phyloP scores from a whole-genome alignment of 30 jellyfish, hydroid and myxozoan genomes.

The Aurelia aurita region DNA sequence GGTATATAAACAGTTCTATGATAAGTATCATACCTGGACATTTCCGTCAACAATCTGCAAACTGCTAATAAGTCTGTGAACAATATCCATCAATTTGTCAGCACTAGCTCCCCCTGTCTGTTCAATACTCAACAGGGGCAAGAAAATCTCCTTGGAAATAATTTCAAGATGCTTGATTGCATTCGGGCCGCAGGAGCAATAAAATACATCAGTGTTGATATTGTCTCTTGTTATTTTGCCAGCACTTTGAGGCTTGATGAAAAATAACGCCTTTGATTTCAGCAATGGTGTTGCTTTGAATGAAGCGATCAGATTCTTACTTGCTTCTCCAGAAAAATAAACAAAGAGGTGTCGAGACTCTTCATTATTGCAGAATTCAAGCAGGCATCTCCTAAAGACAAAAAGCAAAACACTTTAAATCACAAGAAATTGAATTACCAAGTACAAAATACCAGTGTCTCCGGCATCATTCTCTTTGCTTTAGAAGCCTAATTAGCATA shows the following conservation, averaged over 20 bases:
- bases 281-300: constrained; percentile 63
- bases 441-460: too few species aligned
- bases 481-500: too few species aligned
- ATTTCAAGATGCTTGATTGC: constrained; percentile 75
- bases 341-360: constrained; percentile 63
- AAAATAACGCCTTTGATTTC: constrained; percentile 58
- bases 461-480: too few species aligned
- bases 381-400: constrained; percentile 61
- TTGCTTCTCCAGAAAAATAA: constrained; percentile 56
- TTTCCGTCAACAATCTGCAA: constrained; percentile 65
- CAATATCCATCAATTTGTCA: constrained; percentile 77
- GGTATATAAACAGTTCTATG: too few species aligned
- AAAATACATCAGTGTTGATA: constrained; percentile 47
- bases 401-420: not conserved
- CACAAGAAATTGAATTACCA: too few species aligned
- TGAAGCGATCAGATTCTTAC: constrained; percentile 64
- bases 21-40: constrained; percentile 41
- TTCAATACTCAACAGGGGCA: constrained; percentile 84
- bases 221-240: constrained; percentile 80
- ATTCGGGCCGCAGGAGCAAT: constrained; percentile 59
- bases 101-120: constrained; percentile 81
- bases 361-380: constrained; percentile 80
- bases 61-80: constrained; percentile 73
- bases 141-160: constrained; percentile 62
- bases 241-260: constrained; percentile 68